These are phyloP conservation scores for Brachionus paranguensis DNA, from an alignment of 1,140 invertebrate species.

Conservation along the genomic window DNA sequence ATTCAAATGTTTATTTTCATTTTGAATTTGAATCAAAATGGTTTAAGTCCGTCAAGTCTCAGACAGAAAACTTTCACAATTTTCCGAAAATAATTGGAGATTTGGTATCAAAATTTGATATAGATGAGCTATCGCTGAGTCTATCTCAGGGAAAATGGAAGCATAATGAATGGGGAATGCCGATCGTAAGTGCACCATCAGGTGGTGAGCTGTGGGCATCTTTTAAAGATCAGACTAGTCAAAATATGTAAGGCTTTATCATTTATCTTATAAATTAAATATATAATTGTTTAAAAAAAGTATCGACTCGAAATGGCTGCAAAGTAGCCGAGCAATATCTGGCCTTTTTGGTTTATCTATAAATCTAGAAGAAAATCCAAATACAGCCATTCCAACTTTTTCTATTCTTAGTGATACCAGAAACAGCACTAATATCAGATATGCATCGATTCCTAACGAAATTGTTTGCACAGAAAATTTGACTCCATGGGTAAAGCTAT, in stretches of 20 bases:
- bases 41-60: not conserved
- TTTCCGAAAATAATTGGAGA: constrained; percentile 84
- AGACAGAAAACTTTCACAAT: constrained; percentile 65
- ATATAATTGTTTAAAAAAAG: not conserved
- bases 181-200: constrained; percentile 73
- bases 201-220: constrained; percentile 87
- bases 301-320: constrained; percentile 13
- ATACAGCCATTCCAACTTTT: not conserved
- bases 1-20: constrained; percentile 2
- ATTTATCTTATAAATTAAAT: not conserved
- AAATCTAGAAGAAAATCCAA: constrained; percentile 9
- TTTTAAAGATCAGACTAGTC: constrained; percentile 64
- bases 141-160: constrained; percentile 88
- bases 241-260: constrained; percentile 53
- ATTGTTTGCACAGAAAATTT: constrained; percentile 94
- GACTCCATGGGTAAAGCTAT: constrained; percentile 91
- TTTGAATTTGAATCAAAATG: constrained; percentile 37
- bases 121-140: constrained; percentile 82
- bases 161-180: constrained; percentile 84
- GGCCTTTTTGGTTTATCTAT: constrained; percentile 31
- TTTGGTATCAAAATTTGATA: constrained; percentile 73
- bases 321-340: constrained; percentile 21
- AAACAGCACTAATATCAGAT: constrained; percentile 59
- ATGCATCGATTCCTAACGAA: constrained; percentile 82
- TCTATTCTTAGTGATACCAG: not conserved